phyloP scores from a whole-genome alignment of 2,113 vertebrate genomes.

The Callocephalon fimbriatum region DNA sequence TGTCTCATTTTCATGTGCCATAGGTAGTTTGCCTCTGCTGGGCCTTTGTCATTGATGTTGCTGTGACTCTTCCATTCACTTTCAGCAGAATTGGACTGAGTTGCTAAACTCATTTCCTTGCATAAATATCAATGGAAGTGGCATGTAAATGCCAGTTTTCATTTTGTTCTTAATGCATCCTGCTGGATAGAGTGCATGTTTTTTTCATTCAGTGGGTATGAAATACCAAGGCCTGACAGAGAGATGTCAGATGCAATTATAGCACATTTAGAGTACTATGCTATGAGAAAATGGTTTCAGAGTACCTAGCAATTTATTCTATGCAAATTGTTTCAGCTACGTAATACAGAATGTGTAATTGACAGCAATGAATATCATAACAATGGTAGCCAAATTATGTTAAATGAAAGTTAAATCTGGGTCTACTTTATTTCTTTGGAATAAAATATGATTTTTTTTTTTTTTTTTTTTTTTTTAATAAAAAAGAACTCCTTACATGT shows the following conservation, averaged over 20 bases:
- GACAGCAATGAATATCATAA: slow-evolving; percentile 11
- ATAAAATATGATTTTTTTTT: neutral
- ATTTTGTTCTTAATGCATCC: neutral
- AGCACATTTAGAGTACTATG: slow-evolving; percentile 2
- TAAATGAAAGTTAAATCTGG: slow-evolving; percentile 16
- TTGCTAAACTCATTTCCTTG: neutral
- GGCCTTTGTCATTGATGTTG: neutral
- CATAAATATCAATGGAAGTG: neutral
- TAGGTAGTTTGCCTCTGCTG: neutral
- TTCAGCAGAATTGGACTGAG: neutral
- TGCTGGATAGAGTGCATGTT: neutral
- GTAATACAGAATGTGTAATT: neutral
- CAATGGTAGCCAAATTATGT: neutral
- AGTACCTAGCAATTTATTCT: slow-evolving; percentile 51
- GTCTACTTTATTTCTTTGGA: neutral
- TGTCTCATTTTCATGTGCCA: neutral
- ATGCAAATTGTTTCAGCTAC: slow-evolving; percentile 20
- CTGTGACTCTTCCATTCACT: neutral
- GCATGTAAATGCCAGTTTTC: slow-evolving; percentile 16
- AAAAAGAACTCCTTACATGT: neutral
- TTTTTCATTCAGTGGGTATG: neutral
- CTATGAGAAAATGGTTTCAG: slow-evolving; percentile 31
- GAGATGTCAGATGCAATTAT: slow-evolving; percentile 44
- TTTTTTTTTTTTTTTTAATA: neutral
- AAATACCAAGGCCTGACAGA: slow-evolving; percentile 20